Evolutionary conservation across 2,888 invertebrate genomes (phyloP).

Genomic region (Spisula subtruncata): DNA sequence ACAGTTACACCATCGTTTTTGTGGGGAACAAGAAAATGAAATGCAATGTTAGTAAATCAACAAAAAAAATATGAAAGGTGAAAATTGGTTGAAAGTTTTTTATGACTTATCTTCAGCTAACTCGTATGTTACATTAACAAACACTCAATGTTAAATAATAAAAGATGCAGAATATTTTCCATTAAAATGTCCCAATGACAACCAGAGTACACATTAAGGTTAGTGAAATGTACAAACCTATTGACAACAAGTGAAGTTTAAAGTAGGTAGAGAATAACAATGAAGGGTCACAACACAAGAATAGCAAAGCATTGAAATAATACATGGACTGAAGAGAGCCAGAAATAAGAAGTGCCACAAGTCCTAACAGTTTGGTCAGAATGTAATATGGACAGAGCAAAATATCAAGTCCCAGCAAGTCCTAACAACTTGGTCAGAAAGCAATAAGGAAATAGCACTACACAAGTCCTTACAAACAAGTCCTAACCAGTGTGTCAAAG

Average conservation of each 20-base stretch:
- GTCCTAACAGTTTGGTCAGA: not conserved
- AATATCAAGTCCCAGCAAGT: too few species aligned
- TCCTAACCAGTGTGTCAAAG: too few species aligned
- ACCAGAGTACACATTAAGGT: not conserved
- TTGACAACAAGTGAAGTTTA: too few species aligned
- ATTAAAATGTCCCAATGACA: not conserved
- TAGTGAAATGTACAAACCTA: too few species aligned
- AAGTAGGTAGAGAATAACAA: too few species aligned
- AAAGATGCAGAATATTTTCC: not conserved
- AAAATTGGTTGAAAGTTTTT: not conserved
- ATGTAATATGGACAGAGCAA: not conserved
- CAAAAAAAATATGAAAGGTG: not conserved
- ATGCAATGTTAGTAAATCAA: conserved; percentile 22
- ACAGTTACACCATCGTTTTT: conserved; percentile 55
- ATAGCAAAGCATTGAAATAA: too few species aligned
- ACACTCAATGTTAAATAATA: not conserved
- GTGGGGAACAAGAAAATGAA: conserved; percentile 30
- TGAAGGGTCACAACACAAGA: too few species aligned
- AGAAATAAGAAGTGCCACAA: too few species aligned
- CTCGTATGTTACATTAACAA: not conserved
- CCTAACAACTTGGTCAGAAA: too few species aligned
- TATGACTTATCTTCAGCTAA: not conserved
- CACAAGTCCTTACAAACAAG: too few species aligned
- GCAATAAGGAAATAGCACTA: too few species aligned
- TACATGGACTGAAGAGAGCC: too few species aligned